Base-by-base conservation (phyloP, 2,888 invertebrate genomes). In the Muscina levida region DNA sequence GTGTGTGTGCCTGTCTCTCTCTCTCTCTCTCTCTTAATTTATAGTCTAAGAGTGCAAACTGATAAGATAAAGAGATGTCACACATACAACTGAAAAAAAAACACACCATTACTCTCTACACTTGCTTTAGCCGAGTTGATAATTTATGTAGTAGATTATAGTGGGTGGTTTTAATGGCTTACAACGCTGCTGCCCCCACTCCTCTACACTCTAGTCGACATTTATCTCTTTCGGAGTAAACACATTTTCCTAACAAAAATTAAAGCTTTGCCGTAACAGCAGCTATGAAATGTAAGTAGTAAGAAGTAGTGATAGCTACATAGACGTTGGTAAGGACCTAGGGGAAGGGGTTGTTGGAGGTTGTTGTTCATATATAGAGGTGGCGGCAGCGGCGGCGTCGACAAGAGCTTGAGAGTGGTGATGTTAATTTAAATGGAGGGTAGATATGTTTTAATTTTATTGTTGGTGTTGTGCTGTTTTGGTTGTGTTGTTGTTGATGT, bases 401-500 rank as follows among this genome's bases (percentile, higher is more conserved):
- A n/a, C n/a, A n/a, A n/a, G n/a, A n/a, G n/a, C n/a, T n/a, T n/a
- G n/a, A n/a, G 46, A 4, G 11, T 53, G 53, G 46, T 46, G 46
- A 15, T 31, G 31, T 3, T 8, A 31, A 5, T 31, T 31, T 31
- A 31, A 31, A 8, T 31, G 31, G 31, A 31, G 3, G 31, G 31
- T 31, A 31, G 3, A 31, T 8, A 31, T 31, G 31, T 31, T n/a
- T n/a, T n/a, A n/a, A n/a, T 53, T 44, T 65, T 10, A 13, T 24
- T 66, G 24, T 22, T 11, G 46, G 2, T 68, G 39, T 68, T n/a
- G n/a, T 39, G 31, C 26, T 26, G 46, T 31, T 31, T 31, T 8
- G 8, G 48, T 77, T 68, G 68, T 51, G 62, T 74, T 70, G 51
- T 67, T 82, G 42, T n/a, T 62, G 83, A 82, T 84, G 79, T 48